Conservation (phyloP, 2,888 invertebrate genomes). For the Aricia artaxerxes region DNA sequence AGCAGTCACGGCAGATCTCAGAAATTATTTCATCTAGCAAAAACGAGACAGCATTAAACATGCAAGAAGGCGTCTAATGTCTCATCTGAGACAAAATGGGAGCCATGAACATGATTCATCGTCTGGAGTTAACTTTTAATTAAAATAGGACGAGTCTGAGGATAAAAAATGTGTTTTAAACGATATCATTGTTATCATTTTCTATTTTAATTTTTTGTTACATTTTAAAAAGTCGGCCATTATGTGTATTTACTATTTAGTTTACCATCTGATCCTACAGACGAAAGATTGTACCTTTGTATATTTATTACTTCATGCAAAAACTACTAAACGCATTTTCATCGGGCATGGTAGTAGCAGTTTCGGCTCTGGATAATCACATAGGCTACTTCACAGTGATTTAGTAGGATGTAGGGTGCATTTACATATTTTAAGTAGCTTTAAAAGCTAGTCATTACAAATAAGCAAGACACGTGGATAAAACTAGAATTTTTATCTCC, state of each 20-base stretch:
- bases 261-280: not conserved
- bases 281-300: too few species aligned
- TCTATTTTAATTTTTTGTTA: not conserved
- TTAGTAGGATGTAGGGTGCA: too few species aligned
- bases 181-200: not conserved
- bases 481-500: not conserved
- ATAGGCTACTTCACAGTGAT: too few species aligned
- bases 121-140: constrained; percentile 48
- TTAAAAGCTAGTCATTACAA: not conserved
- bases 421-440: too few species aligned
- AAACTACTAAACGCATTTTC: too few species aligned
- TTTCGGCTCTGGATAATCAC: not conserved
- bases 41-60: constrained; percentile 32
- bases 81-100: constrained; percentile 56
- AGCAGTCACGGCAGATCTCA: not conserved
- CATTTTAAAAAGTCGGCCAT: not conserved
- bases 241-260: too few species aligned
- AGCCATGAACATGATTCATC: constrained; percentile 61
- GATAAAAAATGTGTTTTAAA: constrained; percentile 11
- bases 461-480: not conserved
- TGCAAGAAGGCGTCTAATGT: constrained; percentile 48
- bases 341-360: not conserved
- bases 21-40: constrained; percentile 30
- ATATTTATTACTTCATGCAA: too few species aligned
- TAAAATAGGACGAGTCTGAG: constrained; percentile 30